These are phyloP conservation scores for Megalops cyprinoides DNA, from an alignment of 2,797 vertebrate genomes.

Conservation along the genomic window DNA sequence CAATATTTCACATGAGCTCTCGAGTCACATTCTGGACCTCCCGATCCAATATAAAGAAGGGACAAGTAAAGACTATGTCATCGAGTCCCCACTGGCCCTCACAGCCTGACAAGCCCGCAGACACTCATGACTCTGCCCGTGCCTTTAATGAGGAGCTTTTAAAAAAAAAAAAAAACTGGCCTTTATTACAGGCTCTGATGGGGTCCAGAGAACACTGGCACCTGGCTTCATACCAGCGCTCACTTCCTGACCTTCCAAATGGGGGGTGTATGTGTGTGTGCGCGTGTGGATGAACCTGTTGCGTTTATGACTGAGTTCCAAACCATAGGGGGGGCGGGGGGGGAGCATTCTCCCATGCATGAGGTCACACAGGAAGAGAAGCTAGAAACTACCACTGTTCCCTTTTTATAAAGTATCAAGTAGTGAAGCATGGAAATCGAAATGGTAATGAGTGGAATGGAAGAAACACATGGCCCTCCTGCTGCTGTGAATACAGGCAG, in stretches of 20 bases:
- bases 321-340: conserved; percentile 25
- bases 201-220: conserved; percentile 28
- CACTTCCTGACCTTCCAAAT: conserved; percentile 20
- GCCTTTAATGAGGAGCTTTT: conserved; percentile 6
- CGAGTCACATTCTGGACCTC: conserved; percentile 32
- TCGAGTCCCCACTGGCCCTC: conserved; percentile 8
- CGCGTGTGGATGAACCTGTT: background rate
- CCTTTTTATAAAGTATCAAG: background rate
- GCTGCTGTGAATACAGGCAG: background rate
- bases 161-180: background rate
- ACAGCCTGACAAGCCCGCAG: background rate
- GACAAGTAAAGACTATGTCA: background rate
- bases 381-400: background rate
- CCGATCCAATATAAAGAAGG: conserved; percentile 25
- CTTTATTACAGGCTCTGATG: conserved; percentile 28
- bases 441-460: background rate
- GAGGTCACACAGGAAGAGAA: conserved; percentile 18
- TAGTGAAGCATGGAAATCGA: background rate
- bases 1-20: conserved; percentile 58
- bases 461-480: conserved; percentile 6
- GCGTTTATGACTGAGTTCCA: conserved; percentile 26
- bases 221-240: conserved; percentile 27
- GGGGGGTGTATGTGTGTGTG: background rate
- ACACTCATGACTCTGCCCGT: conserved; percentile 27
- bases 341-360: background rate